These are phyloP conservation scores for Stramonita haemastoma DNA, from an alignment of 2,888 invertebrate genomes.

Conservation along the genomic window DNA sequence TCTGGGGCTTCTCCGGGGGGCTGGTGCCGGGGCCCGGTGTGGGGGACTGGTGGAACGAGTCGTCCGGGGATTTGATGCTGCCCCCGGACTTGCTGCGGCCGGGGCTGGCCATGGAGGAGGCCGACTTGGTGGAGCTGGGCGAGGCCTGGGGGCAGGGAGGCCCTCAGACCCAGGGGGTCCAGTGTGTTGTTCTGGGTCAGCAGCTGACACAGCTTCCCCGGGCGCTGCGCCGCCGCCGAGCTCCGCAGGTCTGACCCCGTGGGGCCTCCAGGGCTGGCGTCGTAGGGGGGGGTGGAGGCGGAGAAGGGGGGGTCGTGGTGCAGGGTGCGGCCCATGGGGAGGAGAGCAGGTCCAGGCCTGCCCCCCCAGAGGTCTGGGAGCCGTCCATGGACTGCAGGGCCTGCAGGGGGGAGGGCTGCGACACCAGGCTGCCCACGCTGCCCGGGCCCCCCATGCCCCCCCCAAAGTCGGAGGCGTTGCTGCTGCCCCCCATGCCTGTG, in stretches of 20 bases:
- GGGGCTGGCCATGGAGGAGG: slow-evolving; percentile 18
- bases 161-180: slow-evolving; percentile 34
- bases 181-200: slow-evolving; percentile 59
- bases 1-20: slow-evolving; percentile 72
- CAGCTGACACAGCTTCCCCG: slow-evolving; percentile 67
- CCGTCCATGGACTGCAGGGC: slow-evolving; percentile 58
- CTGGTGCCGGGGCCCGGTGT: slow-evolving; percentile 70
- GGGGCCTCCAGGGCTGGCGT: slow-evolving; percentile 20
- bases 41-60: slow-evolving; percentile 67
- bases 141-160: background rate
- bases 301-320: slow-evolving; percentile 30
- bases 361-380: slow-evolving; percentile 18
- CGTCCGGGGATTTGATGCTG: slow-evolving; percentile 60
- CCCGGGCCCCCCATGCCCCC: slow-evolving; percentile 36
- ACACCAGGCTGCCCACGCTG: slow-evolving; percentile 44
- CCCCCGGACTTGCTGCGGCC: slow-evolving; percentile 33
- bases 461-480: background rate
- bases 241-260: slow-evolving; percentile 23
- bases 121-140: slow-evolving; percentile 31
- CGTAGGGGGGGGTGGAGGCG: slow-evolving; percentile 33
- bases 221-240: slow-evolving; percentile 42
- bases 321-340: slow-evolving; percentile 11
- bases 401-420: slow-evolving; percentile 53
- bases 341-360: slow-evolving; percentile 30
- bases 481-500: slow-evolving; percentile 1